Conservation (phyloP, 2,888 invertebrate genomes). For the Frankliniella intonsa region DNA sequence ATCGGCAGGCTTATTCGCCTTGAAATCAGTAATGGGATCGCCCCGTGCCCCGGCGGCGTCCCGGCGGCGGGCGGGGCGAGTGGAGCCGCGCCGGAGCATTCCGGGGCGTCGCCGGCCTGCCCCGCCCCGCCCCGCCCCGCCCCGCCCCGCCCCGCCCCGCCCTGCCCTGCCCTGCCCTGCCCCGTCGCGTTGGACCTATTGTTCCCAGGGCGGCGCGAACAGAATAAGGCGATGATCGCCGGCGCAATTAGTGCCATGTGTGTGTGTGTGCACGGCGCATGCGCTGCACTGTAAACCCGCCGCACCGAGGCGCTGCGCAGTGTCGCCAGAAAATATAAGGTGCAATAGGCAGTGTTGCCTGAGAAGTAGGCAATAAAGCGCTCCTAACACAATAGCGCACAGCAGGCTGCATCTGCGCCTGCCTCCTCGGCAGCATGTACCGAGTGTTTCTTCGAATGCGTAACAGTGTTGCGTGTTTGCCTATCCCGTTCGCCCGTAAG, state of each 20-base stretch:
- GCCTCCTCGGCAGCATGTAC: no score
- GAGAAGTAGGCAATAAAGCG: no score
- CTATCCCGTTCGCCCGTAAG: no score
- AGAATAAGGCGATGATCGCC: no score
- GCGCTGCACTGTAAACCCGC: neutral
- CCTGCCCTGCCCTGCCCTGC: no score
- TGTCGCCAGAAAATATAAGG: neutral
- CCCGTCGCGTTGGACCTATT: neutral
- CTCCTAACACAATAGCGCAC: no score
- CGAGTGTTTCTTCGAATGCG: no score
- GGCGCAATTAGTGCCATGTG: neutral
- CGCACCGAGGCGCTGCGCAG: neutral
- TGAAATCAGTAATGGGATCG: neutral
- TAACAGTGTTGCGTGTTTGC: no score
- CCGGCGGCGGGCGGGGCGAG: no score
- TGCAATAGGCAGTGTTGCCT: no score
- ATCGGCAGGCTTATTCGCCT: neutral
- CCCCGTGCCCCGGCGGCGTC: neutral
- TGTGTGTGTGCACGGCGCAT: neutral
- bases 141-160: neutral
- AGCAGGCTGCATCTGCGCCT: no score
- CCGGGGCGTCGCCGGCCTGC: neutral
- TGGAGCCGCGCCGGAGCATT: no score
- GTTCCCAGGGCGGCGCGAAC: neutral
- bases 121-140: neutral